phyloP scores from a whole-genome alignment of 2,888 invertebrate genomes.

The Tipula vernalis region DNA sequence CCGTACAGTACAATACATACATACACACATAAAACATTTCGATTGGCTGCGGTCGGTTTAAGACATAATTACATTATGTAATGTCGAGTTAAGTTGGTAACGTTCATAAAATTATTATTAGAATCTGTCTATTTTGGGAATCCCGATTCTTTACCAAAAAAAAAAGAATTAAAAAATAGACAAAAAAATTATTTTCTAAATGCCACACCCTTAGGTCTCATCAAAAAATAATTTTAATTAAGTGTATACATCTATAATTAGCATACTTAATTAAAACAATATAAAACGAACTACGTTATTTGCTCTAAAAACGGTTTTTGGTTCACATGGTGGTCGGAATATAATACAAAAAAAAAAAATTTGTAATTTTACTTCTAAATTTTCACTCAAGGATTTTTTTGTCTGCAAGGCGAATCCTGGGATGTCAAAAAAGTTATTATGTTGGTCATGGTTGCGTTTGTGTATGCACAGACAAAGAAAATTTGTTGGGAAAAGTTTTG shows the following conservation, averaged over 20 bases:
- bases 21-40: not conserved
- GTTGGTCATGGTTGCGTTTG: not conserved
- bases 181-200: not conserved
- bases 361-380: not conserved
- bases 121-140: not conserved
- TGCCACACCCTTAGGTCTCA: not conserved
- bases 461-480: not conserved
- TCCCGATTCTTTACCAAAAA: not conserved
- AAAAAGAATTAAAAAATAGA: not conserved
- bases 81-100: not conserved
- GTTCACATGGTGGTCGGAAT: not conserved
- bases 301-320: not conserved
- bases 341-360: not conserved
- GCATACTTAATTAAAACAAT: not conserved
- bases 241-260: not conserved
- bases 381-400: not conserved
- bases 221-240: not conserved
- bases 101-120: not conserved
- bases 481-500: not conserved
- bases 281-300: not conserved
- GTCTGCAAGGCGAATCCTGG: not conserved
- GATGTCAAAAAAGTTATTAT: not conserved
- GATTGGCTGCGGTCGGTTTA: not conserved
- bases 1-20: not conserved
- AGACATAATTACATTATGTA: not conserved